Base-by-base conservation (phyloP, 2,113 vertebrate genomes). In the Nothoprocta pentlandii region DNA sequence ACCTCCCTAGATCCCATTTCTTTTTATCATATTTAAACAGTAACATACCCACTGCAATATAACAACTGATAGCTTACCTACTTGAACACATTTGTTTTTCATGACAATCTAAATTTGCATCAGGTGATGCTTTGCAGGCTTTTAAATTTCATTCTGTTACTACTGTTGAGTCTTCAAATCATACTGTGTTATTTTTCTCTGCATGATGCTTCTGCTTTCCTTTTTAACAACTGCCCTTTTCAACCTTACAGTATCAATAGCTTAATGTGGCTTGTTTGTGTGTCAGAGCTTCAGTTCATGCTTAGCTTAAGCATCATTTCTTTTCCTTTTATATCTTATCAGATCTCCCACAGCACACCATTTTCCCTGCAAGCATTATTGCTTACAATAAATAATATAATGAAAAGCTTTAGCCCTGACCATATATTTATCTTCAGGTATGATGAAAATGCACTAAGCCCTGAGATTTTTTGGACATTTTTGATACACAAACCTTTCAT, bases 311-410 rank as follows among this genome's bases (percentile, higher is more conserved):
- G 51, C 23, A 34, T 1, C 3, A 0, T 30, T 71, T 83, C 3
- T 20, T 16, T 17, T 10, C 32, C 36, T 63, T 83, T 20, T n/a
- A 13, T 19, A 1, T 1, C 47, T 76, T 34, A 4, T 23, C 19
- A 59, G 46, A 47, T 20, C 19, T 47, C 47, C 19, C 47, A 47
- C 21, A 47, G 19, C 49, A 22, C 49, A 49, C 10, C 49, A 49
- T 49, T 49, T 49, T 47, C 46, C 47, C 20, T 63, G 5, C 1
- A 8, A 3, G 2, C 0, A 0, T 14, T 21, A 13, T 28, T n/a
- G 12, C 36, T 77, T 61, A 44, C 67, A 53, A 44, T 26, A 10
- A 41, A 0, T 16, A 49, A 49, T 3, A 17, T 2, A 39, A 39
- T 28, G 16, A 39, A 53, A 53, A 39, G 10, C 2, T 34, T 2